A percentile compares a stretch with the other conserved stretches of the same genome.
Evolutionary conservation across 1,140 invertebrate genomes (phyloP).

Genomic region (Dufourea novaeangliae): DNA sequence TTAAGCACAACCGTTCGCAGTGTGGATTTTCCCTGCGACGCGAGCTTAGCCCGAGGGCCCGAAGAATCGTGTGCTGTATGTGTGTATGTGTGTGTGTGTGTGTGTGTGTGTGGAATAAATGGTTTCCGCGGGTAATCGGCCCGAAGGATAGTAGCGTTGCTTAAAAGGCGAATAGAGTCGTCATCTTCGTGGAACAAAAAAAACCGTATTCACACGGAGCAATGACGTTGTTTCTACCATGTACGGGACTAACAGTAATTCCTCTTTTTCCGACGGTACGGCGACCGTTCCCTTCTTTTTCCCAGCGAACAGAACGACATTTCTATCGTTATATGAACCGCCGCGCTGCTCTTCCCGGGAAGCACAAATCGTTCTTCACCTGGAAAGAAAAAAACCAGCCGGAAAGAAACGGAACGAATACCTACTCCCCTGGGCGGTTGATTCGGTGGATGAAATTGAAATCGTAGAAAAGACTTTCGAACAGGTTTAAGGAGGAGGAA

Average conservation of each 20-base stretch:
- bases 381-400: background rate
- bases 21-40: constrained; percentile 13
- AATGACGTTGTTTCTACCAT: constrained; percentile 52
- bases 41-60: background rate
- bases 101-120: constrained; percentile 29
- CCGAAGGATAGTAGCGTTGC: constrained; percentile 19
- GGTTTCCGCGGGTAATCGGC: constrained; percentile 23
- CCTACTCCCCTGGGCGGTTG: too few species aligned
- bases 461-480: background rate
- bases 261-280: constrained; percentile 31
- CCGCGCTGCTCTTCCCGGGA: too few species aligned
- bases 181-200: constrained; percentile 54
- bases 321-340: constrained; percentile 44
- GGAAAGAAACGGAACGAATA: background rate
- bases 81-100: too few species aligned
- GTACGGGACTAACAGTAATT: constrained; percentile 49
- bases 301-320: constrained; percentile 28
- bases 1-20: background rate
- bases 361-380: background rate
- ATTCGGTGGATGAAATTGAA: background rate
- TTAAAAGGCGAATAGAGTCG: constrained; percentile 53
- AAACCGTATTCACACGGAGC: constrained; percentile 52
- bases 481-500: too few species aligned
- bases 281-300: constrained; percentile 33
- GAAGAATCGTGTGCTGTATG: background rate